Base-by-base conservation (phyloP, 1,140 invertebrate genomes). In the Helicoverpa armigera region DNA sequence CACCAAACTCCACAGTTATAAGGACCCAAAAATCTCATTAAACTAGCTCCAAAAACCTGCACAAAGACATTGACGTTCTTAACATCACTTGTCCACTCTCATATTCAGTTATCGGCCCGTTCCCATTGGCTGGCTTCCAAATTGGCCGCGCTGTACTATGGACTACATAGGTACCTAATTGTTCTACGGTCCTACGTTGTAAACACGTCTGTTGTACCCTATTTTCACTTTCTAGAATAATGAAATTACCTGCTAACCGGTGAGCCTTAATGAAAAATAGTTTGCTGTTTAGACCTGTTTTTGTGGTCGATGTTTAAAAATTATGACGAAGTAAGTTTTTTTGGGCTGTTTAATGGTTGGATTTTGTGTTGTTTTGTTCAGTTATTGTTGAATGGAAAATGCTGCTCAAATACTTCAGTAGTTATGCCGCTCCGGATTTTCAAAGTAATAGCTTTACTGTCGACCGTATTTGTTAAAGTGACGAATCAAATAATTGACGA, bases 71-170 rank as follows among this genome's bases (percentile, higher is more conserved):
- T 63, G 76, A 75, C 76, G 79, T 35, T 29, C 61, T 70, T 79
- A 75, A 79, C 60, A 76, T 83, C 80, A 76, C 80, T 82, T 74
- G 75, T 79, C 86, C 85, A 84, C 82, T 86, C 79, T 83, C 81
- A 86, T 83, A 87, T 86, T 87, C 86, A 84, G 84, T 83, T 88
- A 86, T 89, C 85, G 84, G 80, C 82, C 63, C 82, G 82, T 80
- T 85, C 83, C 65, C 83, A 82, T 86, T 88, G 88, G 86, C 82
- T n/a, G 1, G 14, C 18, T 60, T 84, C 88, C 88, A 89, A 89
- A 89, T 86, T 85, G 86, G 82, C 79, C 83, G 13, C 23, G 56
- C 65, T 58, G 76, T 58, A 75, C 53, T 82, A 82, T 74, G 56
- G 50, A 73, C 65, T 60, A 73, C 82, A 81, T 86, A 23, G 23